Base-by-base conservation (phyloP, 2,797 vertebrate species). In the Leptoclinus maculatus region DNA sequence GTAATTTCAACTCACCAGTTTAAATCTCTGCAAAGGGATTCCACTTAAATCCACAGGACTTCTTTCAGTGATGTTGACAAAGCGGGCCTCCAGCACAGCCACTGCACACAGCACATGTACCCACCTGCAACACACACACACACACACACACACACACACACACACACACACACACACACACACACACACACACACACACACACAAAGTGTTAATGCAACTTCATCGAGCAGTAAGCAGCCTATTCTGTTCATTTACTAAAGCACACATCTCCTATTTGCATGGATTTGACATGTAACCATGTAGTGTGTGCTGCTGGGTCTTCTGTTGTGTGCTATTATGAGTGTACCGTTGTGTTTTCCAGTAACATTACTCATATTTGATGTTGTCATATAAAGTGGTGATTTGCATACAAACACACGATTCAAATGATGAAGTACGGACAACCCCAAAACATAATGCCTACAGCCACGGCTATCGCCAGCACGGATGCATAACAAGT, bases 71-170 rank as follows among this genome's bases (percentile, higher is more conserved):
- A 98, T 95, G 93, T 96, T 98, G 82, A 99, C 96, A 87, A 99
- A 99, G 69, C 97, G 98, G 2, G 98, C 98, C 88, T 99, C 98
- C 80, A 97, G 87, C 78, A 99, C 97, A 29, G 97, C 98, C 63
- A 99, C 97, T 0, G 98, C 97, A 93, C 98, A 99, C 82, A 99
- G 95, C 36, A 99, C 97, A 10, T 99, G 98, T 16, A 99, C 98
- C 98, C 98, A 99, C 90, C 98, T 99, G 88, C 17, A 80, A 76
- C 5, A 78, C 39, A 73, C 51, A 53, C 53, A 27, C 53, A 27
- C 56, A 27, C 53, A 16, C 53, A 56, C 58, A 54, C 23, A 27
- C 51, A 75, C 4, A 27, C 53, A 27, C 56, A 27, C 53, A 16
- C 53, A 56, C 58, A 54, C 23, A 27, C 51, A 75, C 4, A 76